phyloP scores from a whole-genome alignment of 2,888 invertebrate species.

The Erannis defoliaria region DNA sequence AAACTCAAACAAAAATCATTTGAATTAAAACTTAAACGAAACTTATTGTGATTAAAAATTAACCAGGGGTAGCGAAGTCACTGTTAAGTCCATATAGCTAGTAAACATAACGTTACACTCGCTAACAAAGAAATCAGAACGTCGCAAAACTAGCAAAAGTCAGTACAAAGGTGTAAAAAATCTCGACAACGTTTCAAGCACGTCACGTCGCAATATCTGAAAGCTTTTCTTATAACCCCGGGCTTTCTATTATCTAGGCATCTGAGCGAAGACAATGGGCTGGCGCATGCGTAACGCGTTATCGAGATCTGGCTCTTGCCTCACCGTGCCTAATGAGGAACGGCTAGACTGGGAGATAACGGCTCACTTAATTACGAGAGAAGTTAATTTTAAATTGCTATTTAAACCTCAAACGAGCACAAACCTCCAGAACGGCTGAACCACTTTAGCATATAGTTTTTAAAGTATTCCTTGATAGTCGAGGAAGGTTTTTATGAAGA shows the following conservation, averaged over 20 bases:
- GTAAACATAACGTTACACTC: too few relatives aligned
- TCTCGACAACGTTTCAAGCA: conserved; percentile 6
- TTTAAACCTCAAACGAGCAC: too few relatives aligned
- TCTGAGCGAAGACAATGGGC: conserved; percentile 79
- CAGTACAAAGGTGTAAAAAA: conserved; percentile 5
- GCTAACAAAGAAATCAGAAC: neutral
- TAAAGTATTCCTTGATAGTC: too few relatives aligned
- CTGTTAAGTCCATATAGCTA: too few relatives aligned
- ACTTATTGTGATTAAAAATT: too few relatives aligned
- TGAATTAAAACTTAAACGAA: too few relatives aligned
- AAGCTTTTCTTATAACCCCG: conserved; percentile 41
- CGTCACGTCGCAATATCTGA: conserved; percentile 30
- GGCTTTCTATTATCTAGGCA: conserved; percentile 57
- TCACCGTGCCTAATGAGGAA: conserved; percentile 83
- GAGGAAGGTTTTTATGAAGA: too few relatives aligned
- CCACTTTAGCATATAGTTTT: too few relatives aligned
- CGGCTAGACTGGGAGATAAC: conserved; percentile 36
- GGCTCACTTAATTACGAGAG: conserved; percentile 11
- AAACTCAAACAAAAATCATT: too few relatives aligned
- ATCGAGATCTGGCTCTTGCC: conserved; percentile 79
- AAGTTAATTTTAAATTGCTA: neutral
- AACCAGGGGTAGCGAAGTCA: too few relatives aligned
- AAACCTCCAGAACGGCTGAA: too few relatives aligned
- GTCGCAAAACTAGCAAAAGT: neutral
- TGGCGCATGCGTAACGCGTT: conserved; percentile 84